Percentiles rank a stretch among this genome's conserved stretches.
Conservation (phyloP, 1,140 invertebrate species). For the Zaprionus taronus region DNA sequence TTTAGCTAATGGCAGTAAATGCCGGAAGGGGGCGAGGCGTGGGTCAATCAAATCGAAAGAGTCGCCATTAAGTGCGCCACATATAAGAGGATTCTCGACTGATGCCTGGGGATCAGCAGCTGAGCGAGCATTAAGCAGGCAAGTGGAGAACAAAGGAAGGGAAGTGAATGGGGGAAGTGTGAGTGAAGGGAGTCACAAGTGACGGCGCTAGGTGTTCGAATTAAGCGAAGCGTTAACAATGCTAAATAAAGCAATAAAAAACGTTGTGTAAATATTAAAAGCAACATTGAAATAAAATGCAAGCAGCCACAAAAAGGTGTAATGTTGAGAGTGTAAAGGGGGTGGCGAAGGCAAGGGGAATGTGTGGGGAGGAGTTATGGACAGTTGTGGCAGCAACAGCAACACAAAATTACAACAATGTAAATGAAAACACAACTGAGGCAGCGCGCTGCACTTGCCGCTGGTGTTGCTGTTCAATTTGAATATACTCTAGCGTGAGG, state of each 20-base stretch:
- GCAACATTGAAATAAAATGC: constrained; percentile 41
- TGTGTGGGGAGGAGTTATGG: neutral
- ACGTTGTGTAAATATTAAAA: constrained; percentile 63
- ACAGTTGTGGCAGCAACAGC: constrained; percentile 38
- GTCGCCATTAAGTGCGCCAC: constrained; percentile 50
- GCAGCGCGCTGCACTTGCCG: too few relatives aligned
- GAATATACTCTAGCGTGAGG: neutral
- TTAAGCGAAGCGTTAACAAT: constrained; percentile 67
- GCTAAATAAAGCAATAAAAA: constrained; percentile 57
- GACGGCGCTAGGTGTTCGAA: constrained; percentile 32
- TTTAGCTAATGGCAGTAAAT: constrained; percentile 61
- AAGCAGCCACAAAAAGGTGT: neutral
- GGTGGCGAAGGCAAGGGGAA: neutral
- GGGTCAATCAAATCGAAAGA: constrained; percentile 53
- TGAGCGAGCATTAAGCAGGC: constrained; percentile 1
- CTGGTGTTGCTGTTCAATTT: neutral
- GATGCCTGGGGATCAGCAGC: neutral
- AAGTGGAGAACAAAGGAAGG: neutral
- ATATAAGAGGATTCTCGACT: constrained; percentile 34
- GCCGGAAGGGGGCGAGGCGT: neutral
- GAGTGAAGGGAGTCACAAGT: neutral
- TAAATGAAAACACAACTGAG: constrained; percentile 26
- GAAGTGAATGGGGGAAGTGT: neutral
- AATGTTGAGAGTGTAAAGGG: neutral
- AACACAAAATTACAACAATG: constrained; percentile 46